Conservation (phyloP, 2,888 invertebrate genomes). For the Rhingia campestris region DNA sequence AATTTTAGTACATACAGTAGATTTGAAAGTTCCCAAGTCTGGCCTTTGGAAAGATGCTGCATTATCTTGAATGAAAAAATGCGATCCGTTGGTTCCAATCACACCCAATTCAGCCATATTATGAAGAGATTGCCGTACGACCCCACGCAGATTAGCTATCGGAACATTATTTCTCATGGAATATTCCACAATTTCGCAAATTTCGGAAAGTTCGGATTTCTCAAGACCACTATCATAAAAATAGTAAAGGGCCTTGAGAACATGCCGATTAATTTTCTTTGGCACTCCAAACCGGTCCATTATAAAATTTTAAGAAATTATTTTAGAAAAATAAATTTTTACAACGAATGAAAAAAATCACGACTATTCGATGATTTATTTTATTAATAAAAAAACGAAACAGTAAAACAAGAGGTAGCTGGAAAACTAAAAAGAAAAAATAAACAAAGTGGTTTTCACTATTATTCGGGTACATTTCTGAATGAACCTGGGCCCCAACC, state of each 20-base stretch:
- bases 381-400: too few relatives aligned
- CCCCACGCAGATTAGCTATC: conserved; percentile 67
- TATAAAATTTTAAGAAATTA: conserved; percentile 6
- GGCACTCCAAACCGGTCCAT: conserved; percentile 77
- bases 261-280: conserved; percentile 78
- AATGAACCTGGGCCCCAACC: too few relatives aligned
- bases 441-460: too few relatives aligned
- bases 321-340: too few relatives aligned
- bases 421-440: too few relatives aligned
- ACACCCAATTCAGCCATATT: conserved; percentile 54
- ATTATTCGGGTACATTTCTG: too few relatives aligned
- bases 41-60: not conserved
- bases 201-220: not conserved
- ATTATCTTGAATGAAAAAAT: conserved; percentile 6
- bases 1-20: too few relatives aligned
- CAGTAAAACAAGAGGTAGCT: too few relatives aligned
- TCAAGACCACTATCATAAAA: conserved; percentile 52
- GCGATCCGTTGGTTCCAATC: not conserved
- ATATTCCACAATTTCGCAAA: conserved; percentile 35
- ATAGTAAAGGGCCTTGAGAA: conserved; percentile 75
- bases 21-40: too few relatives aligned
- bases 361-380: too few relatives aligned
- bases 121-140: conserved; percentile 74
- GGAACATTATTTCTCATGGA: conserved; percentile 75
- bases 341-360: too few relatives aligned